Evolutionary conservation across 2,797 vertebrate species (phyloP), one percentile per base, ranked within the genome.

Genomic region (Oreochromis mossambicus): DNA sequence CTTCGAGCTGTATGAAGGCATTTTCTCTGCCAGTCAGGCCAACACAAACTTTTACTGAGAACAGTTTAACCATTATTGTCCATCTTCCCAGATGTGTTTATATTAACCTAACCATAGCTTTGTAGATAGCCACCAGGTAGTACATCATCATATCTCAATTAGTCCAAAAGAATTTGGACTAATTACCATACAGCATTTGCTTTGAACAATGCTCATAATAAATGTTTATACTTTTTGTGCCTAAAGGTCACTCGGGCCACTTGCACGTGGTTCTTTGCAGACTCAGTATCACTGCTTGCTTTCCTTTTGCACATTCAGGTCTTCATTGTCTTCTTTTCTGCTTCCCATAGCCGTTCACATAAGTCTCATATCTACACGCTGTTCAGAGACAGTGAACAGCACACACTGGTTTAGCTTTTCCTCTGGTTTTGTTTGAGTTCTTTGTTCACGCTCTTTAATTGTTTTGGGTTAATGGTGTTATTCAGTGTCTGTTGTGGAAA

Each of bases 381-480:
- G 10, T 24, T 43, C 15, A 19, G 52, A 55, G 24, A 58, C 24
- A 6, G 34, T 29, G 9, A 46, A 32, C 7, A 19, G 24, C 38
- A 46, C 52, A 13, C 14, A 0, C 7, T 1, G 36, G 0, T 46
- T 1, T 8, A 58, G 13, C 15, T 58, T 36, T 5, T 12, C 5
- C 17, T 13, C 26, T 0, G 4, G 26, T 76, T 38, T 56, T 43
- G 56, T 75, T 77, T 61, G 55, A 55, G 8, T 41, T n/a, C 7
- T 38, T 55, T 1, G 17, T 76, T 66, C 13, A 46, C 1, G 3
- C 1, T 26, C 11, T 83, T 50, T 2, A 24, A 36, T 94, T 94
- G 75, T 34, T 78, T 19, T 48, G 13, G 87, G 73, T 83, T 81
- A 17, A 38, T 43, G 88, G 12, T 83, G 36, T 91, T 84, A 80